These are phyloP conservation scores for Drosophila sulfurigaster DNA, from an alignment of 1,140 invertebrate genomes.

Conservation along the genomic window DNA sequence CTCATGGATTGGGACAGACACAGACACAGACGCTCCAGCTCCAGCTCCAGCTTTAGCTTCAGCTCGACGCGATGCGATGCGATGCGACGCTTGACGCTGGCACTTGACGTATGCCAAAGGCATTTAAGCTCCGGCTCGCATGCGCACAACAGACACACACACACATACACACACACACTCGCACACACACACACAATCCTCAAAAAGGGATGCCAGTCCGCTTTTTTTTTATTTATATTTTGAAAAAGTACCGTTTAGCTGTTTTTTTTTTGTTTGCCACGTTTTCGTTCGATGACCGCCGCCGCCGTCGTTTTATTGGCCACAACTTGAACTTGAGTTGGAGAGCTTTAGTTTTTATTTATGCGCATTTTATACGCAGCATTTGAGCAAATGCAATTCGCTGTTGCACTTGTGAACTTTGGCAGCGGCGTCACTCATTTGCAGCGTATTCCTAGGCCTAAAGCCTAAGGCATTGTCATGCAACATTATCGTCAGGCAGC, in stretches of 20 bases:
- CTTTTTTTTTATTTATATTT: not conserved
- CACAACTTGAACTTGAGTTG: constrained; percentile 2
- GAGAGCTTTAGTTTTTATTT: constrained; percentile 50
- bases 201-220: constrained; percentile 30
- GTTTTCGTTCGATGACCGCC: no score
- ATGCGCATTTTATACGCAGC: constrained; percentile 70
- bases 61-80: constrained; percentile 5
- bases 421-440: constrained; percentile 52
- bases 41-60: not conserved
- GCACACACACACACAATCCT: constrained; percentile 25
- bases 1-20: constrained; percentile 21
- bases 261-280: constrained; percentile 24
- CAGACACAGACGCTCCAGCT: constrained; percentile 9
- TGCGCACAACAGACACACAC: constrained; percentile 40
- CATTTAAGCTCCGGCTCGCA: constrained; percentile 70
- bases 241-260: constrained; percentile 44
- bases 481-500: constrained; percentile 57
- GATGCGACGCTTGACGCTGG: constrained; percentile 34
- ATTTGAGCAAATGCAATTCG: constrained; percentile 42
- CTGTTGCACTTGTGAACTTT: constrained; percentile 67
- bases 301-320: constrained; percentile 18
- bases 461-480: constrained; percentile 38
- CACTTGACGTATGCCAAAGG: constrained; percentile 74
- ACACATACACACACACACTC: not conserved
- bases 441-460: constrained; percentile 28